These are phyloP conservation scores for Nasalis larvatus DNA, from an alignment of 2,113 vertebrate species.

Conservation along the genomic window DNA sequence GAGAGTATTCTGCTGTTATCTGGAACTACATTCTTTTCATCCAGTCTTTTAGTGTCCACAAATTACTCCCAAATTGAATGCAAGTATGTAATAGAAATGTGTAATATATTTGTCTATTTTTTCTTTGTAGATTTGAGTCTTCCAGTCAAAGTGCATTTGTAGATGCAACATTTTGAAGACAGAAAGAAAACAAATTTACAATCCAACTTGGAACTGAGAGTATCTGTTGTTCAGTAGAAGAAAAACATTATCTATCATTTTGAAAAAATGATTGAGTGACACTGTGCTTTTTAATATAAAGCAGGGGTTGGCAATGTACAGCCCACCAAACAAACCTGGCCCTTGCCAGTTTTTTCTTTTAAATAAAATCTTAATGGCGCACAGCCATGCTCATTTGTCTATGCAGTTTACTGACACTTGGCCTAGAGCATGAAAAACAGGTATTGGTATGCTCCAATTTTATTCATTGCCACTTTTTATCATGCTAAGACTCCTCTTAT, in stretches of 20 bases:
- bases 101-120: neutral
- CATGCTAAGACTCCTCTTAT: neutral
- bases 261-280: neutral
- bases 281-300: neutral
- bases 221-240: neutral
- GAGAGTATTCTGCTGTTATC: neutral
- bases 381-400: neutral
- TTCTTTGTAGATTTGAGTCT: neutral
- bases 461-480: neutral
- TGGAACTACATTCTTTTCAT: neutral
- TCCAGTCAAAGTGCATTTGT: neutral
- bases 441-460: neutral
- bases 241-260: neutral
- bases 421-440: neutral
- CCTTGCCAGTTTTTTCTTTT: neutral
- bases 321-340: neutral
- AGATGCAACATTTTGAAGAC: neutral
- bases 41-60: neutral
- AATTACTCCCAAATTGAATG: neutral
- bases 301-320: neutral
- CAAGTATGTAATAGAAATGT: neutral
- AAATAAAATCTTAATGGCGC: neutral
- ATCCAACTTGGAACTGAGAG: neutral
- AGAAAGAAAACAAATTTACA: neutral
- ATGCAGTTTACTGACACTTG: neutral